Base-by-base conservation (phyloP, 30 jellyfish, hydroid and myxozoan species). In the Nemopilema nomurai region DNA sequence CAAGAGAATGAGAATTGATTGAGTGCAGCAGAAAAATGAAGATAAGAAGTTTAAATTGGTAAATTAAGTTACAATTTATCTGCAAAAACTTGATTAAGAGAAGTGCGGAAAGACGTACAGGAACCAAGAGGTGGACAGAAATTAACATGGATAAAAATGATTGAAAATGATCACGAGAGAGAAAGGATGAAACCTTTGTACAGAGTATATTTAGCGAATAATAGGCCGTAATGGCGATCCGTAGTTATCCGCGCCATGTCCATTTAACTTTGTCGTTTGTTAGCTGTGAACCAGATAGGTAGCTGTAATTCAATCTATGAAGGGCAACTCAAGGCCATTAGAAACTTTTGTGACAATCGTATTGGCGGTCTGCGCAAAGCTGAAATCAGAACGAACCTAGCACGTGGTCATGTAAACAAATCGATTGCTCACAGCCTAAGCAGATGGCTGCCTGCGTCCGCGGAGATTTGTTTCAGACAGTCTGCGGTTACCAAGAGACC, bases 41-140 rank as follows among this genome's bases (percentile, higher is more conserved):
- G 57, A 41, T 3, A 41, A 41, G 57, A 41, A 41, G n/a, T n/a
- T n/a, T n/a, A n/a, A n/a, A n/a, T n/a, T n/a, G n/a, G n/a, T n/a
- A n/a, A n/a, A n/a, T n/a, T n/a, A n/a, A n/a, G n/a, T n/a, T n/a
- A 52, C 67, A 52, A 52, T 20, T 16, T 20, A 20, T 19, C 74
- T 25, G 74, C 74, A 64, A 64, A 64, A 25, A 21, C 28, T 20
- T 7, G 16, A 64, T 64, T 64, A 6, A 64, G 31, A 25, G 74
- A 64, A 64, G 74, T 25, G 18, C 28, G 31, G 74, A 64, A 64
- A 25, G 6, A 20, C 18, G 8, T 8, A 21, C 6, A 64, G 74
- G 18, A 64, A 64, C 74, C 74, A 64, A 64, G 74, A 64, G 74
- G 74, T 20, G 18, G 74, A 25, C 74, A 71, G 22, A 71, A 71